phyloP scores from a whole-genome alignment of 2,113 vertebrate species.

The Hypocryptadius cinnamomeus region DNA sequence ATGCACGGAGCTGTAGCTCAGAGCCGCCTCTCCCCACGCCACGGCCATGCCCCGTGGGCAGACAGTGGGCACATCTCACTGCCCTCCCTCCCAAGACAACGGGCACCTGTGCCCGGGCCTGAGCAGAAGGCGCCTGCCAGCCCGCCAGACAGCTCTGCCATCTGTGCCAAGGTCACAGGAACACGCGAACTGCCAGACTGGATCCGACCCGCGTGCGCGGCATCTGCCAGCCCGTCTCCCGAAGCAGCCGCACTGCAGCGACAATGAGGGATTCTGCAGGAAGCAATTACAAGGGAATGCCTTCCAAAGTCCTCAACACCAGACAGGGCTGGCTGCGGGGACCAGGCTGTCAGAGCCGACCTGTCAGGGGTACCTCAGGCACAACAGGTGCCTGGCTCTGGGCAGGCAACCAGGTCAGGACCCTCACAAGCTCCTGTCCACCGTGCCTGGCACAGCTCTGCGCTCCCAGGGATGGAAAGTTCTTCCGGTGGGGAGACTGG shows the following conservation, averaged over 20 bases:
- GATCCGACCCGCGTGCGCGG: not conserved
- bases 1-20: accelerated
- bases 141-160: not conserved
- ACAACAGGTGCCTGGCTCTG: not conserved
- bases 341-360: accelerated
- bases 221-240: not conserved
- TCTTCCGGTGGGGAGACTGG: not conserved
- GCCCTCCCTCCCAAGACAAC: not conserved
- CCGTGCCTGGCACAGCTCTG: not conserved
- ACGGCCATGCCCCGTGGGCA: accelerated
- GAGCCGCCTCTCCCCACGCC: not conserved
- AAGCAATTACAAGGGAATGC: not conserved
- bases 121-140: not conserved
- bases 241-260: not conserved
- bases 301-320: not conserved
- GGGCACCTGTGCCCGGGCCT: not conserved
- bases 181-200: not conserved
- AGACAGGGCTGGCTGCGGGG: not conserved
- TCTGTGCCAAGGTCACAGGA: conserved; percentile 24
- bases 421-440: not conserved
- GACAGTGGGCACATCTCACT: accelerated
- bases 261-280: not conserved
- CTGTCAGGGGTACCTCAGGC: not conserved
- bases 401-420: not conserved
- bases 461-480: not conserved